phyloP scores from a whole-genome alignment of 53 echinoderm and acorn worm species.

The Mesocentrotus franciscanus region DNA sequence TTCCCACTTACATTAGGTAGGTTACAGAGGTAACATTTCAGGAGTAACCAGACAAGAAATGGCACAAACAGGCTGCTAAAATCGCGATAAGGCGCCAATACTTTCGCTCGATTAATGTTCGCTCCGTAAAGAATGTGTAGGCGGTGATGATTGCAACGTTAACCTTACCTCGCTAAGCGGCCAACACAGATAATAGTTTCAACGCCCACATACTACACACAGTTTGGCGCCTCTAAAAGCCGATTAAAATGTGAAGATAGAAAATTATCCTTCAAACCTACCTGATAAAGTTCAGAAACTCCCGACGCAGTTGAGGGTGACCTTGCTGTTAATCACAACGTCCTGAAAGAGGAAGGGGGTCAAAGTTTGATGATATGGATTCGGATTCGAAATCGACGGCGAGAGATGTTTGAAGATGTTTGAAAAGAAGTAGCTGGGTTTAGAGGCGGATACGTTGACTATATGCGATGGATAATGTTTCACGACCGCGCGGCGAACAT shows the following conservation, averaged over 20 bases:
- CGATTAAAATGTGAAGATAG: background rate
- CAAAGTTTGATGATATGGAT: background rate
- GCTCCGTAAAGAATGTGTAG: background rate
- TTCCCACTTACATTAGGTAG: no score
- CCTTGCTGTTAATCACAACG: background rate
- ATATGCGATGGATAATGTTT: background rate
- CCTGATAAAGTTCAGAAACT: background rate
- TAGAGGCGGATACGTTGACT: background rate
- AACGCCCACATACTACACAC: background rate
- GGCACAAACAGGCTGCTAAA: background rate
- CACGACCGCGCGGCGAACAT: background rate
- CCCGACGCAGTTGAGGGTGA: background rate
- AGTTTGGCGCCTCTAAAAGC: background rate
- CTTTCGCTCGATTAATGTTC: background rate
- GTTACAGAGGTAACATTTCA: background rate
- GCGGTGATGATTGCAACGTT: constrained; percentile 8
- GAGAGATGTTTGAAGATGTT: background rate
- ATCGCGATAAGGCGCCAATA: background rate
- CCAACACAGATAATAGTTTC: background rate
- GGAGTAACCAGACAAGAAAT: background rate
- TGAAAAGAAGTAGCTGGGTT: background rate
- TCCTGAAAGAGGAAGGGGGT: background rate
- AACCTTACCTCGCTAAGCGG: background rate
- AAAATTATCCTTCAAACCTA: background rate
- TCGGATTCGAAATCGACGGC: background rate